These are phyloP conservation scores for Amphiprion clarkii DNA, from an alignment of 2,797 vertebrate species.

Conservation along the genomic window DNA sequence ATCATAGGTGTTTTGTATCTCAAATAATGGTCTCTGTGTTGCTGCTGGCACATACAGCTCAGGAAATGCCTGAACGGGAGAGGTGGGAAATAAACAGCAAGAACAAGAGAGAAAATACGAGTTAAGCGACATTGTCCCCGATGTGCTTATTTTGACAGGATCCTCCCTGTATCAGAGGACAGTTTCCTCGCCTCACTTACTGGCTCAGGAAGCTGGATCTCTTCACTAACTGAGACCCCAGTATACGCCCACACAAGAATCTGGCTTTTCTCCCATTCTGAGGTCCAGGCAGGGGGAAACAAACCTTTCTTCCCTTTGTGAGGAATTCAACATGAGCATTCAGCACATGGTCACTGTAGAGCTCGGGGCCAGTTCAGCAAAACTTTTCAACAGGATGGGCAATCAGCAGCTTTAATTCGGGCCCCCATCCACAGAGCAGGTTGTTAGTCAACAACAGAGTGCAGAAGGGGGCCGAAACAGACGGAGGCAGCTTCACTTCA, in stretches of 20 bases:
- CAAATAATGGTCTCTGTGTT: slow-evolving; percentile 71
- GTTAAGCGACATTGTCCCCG: slow-evolving; percentile 64
- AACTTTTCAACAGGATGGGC: slow-evolving; percentile 50
- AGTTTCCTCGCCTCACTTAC: slow-evolving; percentile 58
- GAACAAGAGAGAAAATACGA: slow-evolving; percentile 60
- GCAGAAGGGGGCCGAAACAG: slow-evolving; percentile 24
- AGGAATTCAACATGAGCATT: slow-evolving; percentile 67
- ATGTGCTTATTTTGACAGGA: slow-evolving; percentile 76
- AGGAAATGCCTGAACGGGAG: slow-evolving; percentile 84
- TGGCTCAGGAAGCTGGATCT: slow-evolving; percentile 66
- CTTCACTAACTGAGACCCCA: slow-evolving; percentile 61
- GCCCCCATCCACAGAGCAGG: slow-evolving; percentile 42
- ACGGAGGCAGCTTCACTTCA: slow-evolving; percentile 23
- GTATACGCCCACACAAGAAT: slow-evolving; percentile 72
- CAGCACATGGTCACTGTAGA: slow-evolving; percentile 44
- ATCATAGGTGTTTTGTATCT: slow-evolving; percentile 53
- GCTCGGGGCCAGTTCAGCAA: slow-evolving; percentile 56
- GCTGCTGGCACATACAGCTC: slow-evolving; percentile 71
- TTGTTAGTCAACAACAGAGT: slow-evolving; percentile 68
- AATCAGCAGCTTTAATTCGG: slow-evolving; percentile 24
- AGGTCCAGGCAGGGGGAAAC: slow-evolving; percentile 68
- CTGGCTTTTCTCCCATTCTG: slow-evolving; percentile 67
- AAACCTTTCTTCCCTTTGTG: slow-evolving; percentile 67
- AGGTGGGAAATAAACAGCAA: slow-evolving; percentile 76
- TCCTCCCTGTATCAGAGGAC: slow-evolving; percentile 71